phyloP scores from a whole-genome alignment of 2,113 vertebrate genomes.

The Rhynchopsitta pachyrhyncha region DNA sequence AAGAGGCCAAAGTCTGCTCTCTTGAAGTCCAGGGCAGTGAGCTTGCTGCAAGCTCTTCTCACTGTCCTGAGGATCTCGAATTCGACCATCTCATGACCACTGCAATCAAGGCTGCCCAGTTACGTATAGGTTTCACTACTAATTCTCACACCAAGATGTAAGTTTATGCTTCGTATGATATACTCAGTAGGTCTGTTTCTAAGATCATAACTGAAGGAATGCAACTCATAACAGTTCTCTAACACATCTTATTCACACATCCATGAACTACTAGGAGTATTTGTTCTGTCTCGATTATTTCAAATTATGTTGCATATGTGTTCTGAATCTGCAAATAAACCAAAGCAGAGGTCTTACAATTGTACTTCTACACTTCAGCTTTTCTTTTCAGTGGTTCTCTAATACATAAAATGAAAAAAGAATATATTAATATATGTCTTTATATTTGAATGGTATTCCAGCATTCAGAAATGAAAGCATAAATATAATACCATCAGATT shows the following conservation, averaged over 20 bases:
- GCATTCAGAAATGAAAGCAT: neutral
- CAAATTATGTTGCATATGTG: fast-evolving
- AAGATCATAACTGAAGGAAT: neutral
- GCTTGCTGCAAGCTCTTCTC: too few relatives aligned
- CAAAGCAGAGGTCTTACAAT: neutral
- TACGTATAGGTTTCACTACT: neutral
- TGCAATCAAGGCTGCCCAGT: neutral
- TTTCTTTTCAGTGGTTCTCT: neutral
- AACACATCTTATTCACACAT: neutral
- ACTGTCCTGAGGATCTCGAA: too few relatives aligned
- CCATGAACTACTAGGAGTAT: neutral
- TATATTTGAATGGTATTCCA: neutral
- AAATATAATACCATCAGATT: neutral
- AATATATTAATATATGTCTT: neutral
- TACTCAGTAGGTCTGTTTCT: neutral
- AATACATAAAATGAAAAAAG: neutral
- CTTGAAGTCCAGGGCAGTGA: too few relatives aligned
- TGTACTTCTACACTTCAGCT: neutral
- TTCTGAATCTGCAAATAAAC: neutral
- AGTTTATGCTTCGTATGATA: neutral
- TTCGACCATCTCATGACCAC: too few relatives aligned
- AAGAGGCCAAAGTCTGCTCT: too few relatives aligned
- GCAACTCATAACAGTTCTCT: neutral
- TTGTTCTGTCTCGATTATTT: neutral
- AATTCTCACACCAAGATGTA: neutral